Conservation (phyloP, 2,888 invertebrate genomes). For the Leptopilina drosophilae region DNA sequence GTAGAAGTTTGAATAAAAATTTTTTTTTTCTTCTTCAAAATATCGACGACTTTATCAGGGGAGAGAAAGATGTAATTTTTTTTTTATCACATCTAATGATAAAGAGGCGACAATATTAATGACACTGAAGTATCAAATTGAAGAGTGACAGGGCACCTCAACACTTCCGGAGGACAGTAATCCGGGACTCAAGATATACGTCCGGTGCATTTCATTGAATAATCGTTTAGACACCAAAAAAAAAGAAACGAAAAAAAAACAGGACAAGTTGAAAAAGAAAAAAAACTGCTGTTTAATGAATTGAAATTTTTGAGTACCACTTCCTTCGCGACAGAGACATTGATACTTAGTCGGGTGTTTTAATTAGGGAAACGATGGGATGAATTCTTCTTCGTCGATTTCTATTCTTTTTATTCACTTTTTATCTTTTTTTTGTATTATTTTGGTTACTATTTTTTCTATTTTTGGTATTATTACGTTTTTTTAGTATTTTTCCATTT, state of each 20-base stretch:
- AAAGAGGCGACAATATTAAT: neutral
- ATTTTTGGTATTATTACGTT: too few species aligned
- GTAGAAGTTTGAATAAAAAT: too few species aligned
- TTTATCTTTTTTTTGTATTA: too few species aligned
- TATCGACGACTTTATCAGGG: conserved; percentile 11
- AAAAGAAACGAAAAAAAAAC: neutral
- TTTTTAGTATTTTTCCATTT: too few species aligned
- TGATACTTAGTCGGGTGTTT: too few species aligned
- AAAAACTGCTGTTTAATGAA: neutral
- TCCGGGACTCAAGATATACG: conserved; percentile 12
- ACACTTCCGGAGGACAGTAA: neutral
- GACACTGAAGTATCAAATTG: neutral
- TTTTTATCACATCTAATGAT: neutral
- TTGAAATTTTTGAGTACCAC: neutral
- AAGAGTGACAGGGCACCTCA: neutral
- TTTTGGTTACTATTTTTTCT: too few species aligned
- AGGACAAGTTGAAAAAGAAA: too few species aligned
- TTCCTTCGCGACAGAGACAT: neutral
- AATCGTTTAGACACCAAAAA: too few species aligned
- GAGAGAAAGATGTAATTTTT: neutral
- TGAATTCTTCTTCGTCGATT: too few species aligned
- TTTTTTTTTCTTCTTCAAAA: neutral
- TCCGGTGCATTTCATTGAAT: neutral
- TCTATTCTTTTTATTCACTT: too few species aligned
- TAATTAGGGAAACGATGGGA: too few species aligned